Conservation (phyloP, 1,140 invertebrate genomes). For the Drosophila sp. region DNA sequence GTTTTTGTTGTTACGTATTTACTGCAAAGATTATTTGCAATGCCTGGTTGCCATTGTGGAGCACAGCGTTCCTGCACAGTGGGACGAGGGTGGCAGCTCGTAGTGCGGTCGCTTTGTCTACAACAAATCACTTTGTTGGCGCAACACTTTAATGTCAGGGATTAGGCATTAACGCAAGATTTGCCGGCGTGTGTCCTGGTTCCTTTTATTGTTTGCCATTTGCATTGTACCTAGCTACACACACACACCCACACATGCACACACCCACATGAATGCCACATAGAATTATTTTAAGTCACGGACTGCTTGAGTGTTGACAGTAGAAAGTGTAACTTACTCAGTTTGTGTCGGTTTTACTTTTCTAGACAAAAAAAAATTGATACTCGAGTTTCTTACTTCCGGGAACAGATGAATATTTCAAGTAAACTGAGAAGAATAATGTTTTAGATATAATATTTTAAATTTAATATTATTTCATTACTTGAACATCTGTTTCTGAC, state of each 20-base stretch:
- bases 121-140: constrained; percentile 81
- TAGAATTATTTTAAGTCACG: constrained; percentile 38
- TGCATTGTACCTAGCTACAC: constrained; percentile 30
- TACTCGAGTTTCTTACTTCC: constrained; percentile 23
- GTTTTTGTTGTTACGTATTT: constrained; percentile 68
- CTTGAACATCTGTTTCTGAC: too few species aligned
- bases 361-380: neutral
- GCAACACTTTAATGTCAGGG: constrained; percentile 80
- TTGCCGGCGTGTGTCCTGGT: constrained; percentile 53
- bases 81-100: constrained; percentile 19
- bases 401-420: constrained; percentile 4
- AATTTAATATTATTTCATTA: too few species aligned
- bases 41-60: constrained; percentile 68
- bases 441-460: too few species aligned
- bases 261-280: constrained; percentile 7
- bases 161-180: constrained; percentile 80
- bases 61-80: constrained; percentile 16
- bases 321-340: constrained; percentile 13
- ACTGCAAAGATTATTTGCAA: constrained; percentile 83
- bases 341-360: constrained; percentile 8
- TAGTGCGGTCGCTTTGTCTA: constrained; percentile 71
- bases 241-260: neutral
- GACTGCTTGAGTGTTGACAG: constrained; percentile 13
- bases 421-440: too few species aligned
- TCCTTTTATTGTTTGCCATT: constrained; percentile 45